Percentiles rank a stretch among this genome's conserved stretches.
Conservation (phyloP, 2,797 vertebrate species). For the Clarias pachynema region DNA sequence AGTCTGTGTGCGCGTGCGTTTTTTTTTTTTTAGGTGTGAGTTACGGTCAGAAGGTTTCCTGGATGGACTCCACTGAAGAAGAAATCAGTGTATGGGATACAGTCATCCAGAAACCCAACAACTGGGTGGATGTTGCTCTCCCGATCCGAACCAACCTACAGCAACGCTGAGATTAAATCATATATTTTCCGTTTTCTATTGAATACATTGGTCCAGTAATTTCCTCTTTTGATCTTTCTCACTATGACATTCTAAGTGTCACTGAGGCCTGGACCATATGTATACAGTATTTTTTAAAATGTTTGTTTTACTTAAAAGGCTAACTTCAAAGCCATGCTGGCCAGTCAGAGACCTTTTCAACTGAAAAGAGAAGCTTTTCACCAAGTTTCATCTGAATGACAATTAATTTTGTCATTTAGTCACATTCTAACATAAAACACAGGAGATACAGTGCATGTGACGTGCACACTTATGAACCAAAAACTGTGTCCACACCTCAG, state of each 20-base stretch:
- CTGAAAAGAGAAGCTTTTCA: too few relatives aligned
- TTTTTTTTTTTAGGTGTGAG: slow-evolving; percentile 80
- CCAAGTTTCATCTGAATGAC: too few relatives aligned
- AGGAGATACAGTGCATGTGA: too few relatives aligned
- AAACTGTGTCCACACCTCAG: too few relatives aligned
- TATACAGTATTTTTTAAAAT: too few relatives aligned
- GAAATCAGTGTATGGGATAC: slow-evolving; percentile 82
- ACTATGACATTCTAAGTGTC: background rate
- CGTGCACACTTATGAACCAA: too few relatives aligned
- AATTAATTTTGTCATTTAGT: too few relatives aligned
- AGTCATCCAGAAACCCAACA: slow-evolving; percentile 81
- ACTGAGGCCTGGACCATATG: background rate
- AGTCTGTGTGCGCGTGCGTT: background rate
- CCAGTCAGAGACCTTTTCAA: too few relatives aligned
- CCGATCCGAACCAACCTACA: slow-evolving; percentile 85
- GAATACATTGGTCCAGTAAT: background rate
- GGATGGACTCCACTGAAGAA: slow-evolving; percentile 95
- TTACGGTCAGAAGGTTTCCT: slow-evolving; percentile 85
- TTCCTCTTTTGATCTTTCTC: slow-evolving; percentile 6
- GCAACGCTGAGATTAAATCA: slow-evolving; percentile 37
- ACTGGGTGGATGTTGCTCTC: slow-evolving; percentile 86
- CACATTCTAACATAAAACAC: too few relatives aligned
- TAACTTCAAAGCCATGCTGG: too few relatives aligned
- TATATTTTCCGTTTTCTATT: background rate
- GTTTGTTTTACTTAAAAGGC: too few relatives aligned